Conservation (phyloP, 2,797 vertebrate species). For the Heliangelus exortis region DNA sequence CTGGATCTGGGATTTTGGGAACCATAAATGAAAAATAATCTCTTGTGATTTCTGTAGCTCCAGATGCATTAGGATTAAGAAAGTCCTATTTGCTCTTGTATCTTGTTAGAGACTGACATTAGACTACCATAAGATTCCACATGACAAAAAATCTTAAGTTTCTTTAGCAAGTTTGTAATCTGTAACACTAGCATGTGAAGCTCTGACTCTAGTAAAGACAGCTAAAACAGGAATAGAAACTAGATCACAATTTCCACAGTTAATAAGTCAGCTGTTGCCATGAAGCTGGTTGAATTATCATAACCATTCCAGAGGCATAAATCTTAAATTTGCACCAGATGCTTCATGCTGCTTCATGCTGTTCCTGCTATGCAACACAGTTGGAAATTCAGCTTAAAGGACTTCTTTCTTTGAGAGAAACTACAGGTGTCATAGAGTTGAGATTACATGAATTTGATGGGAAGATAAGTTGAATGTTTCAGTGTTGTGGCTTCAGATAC, state of each 20-base stretch:
- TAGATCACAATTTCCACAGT: slow-evolving; percentile 45
- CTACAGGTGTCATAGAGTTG: background rate
- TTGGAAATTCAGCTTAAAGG: slow-evolving; percentile 22
- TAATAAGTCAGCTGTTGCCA: slow-evolving; percentile 29
- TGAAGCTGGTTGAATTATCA: background rate
- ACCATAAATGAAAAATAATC: background rate
- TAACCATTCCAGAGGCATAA: background rate
- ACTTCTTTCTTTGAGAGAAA: slow-evolving; percentile 24
- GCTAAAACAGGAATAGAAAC: slow-evolving; percentile 13
- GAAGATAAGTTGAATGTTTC: background rate
- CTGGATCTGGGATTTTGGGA: background rate
- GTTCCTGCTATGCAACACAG: slow-evolving; percentile 40
- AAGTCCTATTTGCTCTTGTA: background rate
- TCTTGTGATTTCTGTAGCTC: background rate
- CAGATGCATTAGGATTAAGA: background rate
- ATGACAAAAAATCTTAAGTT: background rate
- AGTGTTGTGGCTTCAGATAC: background rate
- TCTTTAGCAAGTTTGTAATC: background rate
- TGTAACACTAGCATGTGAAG: background rate
- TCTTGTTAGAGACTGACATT: background rate
- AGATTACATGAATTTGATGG: background rate
- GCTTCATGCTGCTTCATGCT: background rate
- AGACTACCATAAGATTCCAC: background rate
- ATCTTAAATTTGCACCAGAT: slow-evolving; percentile 30
- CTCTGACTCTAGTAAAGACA: background rate